Conservation (phyloP, 2,888 invertebrate species). For the Andrena bicolor region DNA sequence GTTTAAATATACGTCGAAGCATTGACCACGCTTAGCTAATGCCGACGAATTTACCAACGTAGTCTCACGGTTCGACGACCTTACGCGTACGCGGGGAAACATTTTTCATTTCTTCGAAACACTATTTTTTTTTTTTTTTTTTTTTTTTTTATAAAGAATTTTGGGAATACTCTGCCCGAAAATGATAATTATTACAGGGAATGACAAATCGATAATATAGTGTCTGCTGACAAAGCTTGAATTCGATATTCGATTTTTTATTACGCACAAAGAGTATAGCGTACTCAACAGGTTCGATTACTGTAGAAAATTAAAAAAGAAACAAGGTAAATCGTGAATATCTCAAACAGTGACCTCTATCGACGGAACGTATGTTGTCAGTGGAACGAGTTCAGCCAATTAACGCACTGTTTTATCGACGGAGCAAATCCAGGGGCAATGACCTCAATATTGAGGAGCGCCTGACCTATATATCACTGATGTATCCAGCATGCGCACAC, state of each 20-base stretch:
- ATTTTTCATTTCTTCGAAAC: slow-evolving; percentile 2
- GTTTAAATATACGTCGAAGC: slow-evolving; percentile 53
- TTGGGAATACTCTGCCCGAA: neutral
- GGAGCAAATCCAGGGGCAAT: slow-evolving; percentile 72
- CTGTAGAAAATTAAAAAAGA: neutral
- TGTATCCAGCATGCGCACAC: slow-evolving; percentile 65
- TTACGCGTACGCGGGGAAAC: neutral
- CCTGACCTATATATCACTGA: slow-evolving; percentile 79
- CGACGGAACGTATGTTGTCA: slow-evolving; percentile 53
- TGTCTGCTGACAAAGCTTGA: neutral
- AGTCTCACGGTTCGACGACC: slow-evolving; percentile 34
- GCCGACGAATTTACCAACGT: slow-evolving; percentile 55
- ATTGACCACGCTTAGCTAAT: slow-evolving; percentile 47
- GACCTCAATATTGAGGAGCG: slow-evolving; percentile 77
- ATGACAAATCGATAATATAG: neutral
- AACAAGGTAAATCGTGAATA: slow-evolving; percentile 22
- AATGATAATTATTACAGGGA: neutral
- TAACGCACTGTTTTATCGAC: slow-evolving; percentile 73
- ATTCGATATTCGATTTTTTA: too few species aligned
- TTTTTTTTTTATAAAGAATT: neutral
- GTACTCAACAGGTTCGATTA: too few species aligned
- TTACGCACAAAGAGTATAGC: too few species aligned
- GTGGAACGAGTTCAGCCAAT: slow-evolving; percentile 61
- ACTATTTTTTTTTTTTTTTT: neutral
- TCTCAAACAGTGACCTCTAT: slow-evolving; percentile 69